Evolutionary conservation across 53 echinoderm and acorn worm genomes (phyloP).

Genomic region (Mesocentrotus franciscanus): DNA sequence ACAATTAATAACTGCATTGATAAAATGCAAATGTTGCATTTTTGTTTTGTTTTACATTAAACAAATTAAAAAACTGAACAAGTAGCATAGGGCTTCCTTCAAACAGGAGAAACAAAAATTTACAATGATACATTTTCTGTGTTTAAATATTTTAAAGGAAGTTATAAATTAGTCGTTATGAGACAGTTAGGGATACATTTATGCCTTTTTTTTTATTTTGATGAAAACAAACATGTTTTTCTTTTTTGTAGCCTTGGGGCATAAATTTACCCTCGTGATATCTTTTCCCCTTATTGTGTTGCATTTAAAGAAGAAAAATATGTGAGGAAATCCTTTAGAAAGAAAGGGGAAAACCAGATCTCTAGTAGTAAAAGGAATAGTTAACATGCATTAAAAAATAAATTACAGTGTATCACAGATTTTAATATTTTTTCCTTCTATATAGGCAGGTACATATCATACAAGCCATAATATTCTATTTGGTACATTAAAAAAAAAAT

Average conservation of each 20-base stretch:
- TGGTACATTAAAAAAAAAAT: background rate
- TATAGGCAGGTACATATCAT: background rate
- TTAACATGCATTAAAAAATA: background rate
- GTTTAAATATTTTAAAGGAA: too few species aligned
- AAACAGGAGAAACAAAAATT: too few species aligned
- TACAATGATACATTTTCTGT: too few species aligned
- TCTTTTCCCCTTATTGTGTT: background rate
- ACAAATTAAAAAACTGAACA: too few species aligned
- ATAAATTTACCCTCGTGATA: background rate
- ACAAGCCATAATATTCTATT: background rate
- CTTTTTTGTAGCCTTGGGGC: background rate
- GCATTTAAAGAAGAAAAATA: background rate
- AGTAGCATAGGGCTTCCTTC: too few species aligned
- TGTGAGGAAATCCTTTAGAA: background rate
- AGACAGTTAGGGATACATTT: too few species aligned
- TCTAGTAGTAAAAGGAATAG: background rate
- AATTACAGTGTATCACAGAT: too few species aligned
- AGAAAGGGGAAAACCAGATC: background rate
- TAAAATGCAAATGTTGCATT: too few species aligned
- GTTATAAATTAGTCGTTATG: too few species aligned
- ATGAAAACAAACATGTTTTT: background rate
- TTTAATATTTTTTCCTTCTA: background rate
- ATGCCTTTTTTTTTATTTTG: background rate
- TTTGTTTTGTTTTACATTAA: too few species aligned
- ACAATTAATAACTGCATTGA: too few species aligned